Percentiles rank a stretch among this genome's conserved stretches.
Conservation (phyloP, 1,140 invertebrate genomes). For the Neodiprion fabricii region DNA sequence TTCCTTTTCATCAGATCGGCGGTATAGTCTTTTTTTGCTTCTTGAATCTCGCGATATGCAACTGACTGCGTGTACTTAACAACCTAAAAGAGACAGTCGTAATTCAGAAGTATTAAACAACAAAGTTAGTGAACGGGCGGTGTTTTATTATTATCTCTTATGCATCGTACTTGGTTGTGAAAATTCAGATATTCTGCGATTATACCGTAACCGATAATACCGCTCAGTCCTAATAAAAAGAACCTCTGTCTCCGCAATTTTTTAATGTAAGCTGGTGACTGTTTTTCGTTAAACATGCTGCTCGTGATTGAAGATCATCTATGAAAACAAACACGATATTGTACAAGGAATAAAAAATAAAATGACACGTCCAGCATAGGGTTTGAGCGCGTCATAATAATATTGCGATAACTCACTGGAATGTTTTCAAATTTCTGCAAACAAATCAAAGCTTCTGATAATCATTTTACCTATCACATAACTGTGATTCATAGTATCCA, state of each 20-base stretch:
- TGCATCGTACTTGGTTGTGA: constrained; percentile 33
- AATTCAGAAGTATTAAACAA: constrained; percentile 31
- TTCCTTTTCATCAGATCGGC: constrained; percentile 19
- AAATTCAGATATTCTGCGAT: constrained; percentile 34
- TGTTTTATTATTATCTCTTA: constrained; percentile 18
- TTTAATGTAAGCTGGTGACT: constrained; percentile 16
- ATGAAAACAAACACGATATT: too few relatives aligned
- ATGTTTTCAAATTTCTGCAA: too few relatives aligned
- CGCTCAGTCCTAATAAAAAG: constrained; percentile 29
- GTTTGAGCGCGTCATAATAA: too few relatives aligned
- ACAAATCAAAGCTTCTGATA: too few relatives aligned
- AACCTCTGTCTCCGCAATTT: constrained; percentile 32
- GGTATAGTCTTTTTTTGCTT: constrained; percentile 28
- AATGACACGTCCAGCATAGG: too few relatives aligned
- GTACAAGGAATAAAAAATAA: too few relatives aligned
- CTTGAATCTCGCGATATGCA: constrained; percentile 31
- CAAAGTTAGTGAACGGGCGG: not conserved
- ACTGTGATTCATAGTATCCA: too few relatives aligned
- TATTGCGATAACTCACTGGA: too few relatives aligned
- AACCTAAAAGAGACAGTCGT: constrained; percentile 26
- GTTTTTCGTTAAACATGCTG: constrained; percentile 12
- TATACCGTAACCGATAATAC: constrained; percentile 34
- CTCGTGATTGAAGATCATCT: not conserved
- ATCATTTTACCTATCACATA: too few relatives aligned
- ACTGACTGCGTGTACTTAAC: constrained; percentile 37